Conservation (phyloP, 1,140 invertebrate species). For the Psilanteris sp. region DNA sequence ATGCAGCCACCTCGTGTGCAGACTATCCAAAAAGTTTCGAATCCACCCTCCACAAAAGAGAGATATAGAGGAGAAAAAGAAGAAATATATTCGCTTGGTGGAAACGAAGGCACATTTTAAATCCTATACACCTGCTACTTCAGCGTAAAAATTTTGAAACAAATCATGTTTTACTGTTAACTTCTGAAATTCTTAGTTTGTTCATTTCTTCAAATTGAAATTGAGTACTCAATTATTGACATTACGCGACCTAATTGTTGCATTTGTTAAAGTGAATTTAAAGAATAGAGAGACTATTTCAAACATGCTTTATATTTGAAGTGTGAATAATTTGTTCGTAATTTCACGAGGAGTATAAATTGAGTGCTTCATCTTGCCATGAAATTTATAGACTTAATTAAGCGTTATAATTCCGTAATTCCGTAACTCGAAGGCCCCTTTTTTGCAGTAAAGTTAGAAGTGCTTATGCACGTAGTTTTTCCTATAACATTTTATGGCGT, state of each 20-base stretch:
- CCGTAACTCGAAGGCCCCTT: constrained; percentile 18
- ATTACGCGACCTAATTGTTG: constrained; percentile 39
- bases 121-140: constrained; percentile 53
- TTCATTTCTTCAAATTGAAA: constrained; percentile 32
- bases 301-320: constrained; percentile 29
- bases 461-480: constrained; percentile 45
- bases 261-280: constrained; percentile 37
- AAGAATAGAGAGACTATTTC: constrained; percentile 5
- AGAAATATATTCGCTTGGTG: constrained; percentile 26
- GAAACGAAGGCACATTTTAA: constrained; percentile 56
- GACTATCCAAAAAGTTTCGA: constrained; percentile 62
- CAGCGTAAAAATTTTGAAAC: constrained; percentile 44
- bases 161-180: constrained; percentile 45
- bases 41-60: constrained; percentile 35
- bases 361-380: constrained; percentile 26
- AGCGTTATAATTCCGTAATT: constrained; percentile 50
- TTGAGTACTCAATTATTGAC: constrained; percentile 39
- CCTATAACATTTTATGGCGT: constrained; percentile 39
- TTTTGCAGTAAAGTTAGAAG: constrained; percentile 37
- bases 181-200: constrained; percentile 25
- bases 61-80: constrained; percentile 31
- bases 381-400: constrained; percentile 53
- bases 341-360: constrained; percentile 37
- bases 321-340: constrained; percentile 44
- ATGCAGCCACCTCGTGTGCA: constrained; percentile 56